Conservation (phyloP, 2,113 vertebrate species). For the Spea bombifrons region DNA sequence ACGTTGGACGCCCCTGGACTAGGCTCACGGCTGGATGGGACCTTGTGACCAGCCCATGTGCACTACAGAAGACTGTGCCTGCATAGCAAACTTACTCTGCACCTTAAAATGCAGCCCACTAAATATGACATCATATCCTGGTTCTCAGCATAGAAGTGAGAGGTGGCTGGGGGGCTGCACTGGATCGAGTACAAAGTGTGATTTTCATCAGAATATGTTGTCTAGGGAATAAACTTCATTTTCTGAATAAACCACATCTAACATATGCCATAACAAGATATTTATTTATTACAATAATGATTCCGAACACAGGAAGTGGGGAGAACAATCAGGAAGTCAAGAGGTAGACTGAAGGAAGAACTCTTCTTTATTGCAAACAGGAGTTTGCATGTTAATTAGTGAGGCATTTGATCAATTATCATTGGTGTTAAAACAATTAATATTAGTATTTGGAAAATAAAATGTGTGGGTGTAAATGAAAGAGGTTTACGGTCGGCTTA, state of each 20-base stretch:
- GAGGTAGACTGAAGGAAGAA: conserved; percentile 16
- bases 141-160: no score
- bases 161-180: no score
- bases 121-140: no score
- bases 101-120: no score
- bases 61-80: no score
- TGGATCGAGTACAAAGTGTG: neutral
- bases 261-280: conserved; percentile 23
- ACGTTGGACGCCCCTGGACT: no score
- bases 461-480: conserved; percentile 2
- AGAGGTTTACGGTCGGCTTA: neutral
- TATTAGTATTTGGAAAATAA: conserved; percentile 3
- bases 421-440: conserved; percentile 20
- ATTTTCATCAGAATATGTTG: neutral
- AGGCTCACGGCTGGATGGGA: no score
- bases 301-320: conserved; percentile 3
- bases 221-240: neutral
- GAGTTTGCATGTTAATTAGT: conserved; percentile 14
- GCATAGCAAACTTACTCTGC: no score
- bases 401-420: conserved; percentile 14
- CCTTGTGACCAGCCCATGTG: no score
- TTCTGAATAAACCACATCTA: conserved; percentile 10
- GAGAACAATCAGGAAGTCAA: conserved; percentile 30
- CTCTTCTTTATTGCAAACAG: neutral
- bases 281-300: conserved; percentile 26